phyloP scores from a whole-genome alignment of 2,113 vertebrate genomes.

The Gnathonemus echidnorhynchus region DNA sequence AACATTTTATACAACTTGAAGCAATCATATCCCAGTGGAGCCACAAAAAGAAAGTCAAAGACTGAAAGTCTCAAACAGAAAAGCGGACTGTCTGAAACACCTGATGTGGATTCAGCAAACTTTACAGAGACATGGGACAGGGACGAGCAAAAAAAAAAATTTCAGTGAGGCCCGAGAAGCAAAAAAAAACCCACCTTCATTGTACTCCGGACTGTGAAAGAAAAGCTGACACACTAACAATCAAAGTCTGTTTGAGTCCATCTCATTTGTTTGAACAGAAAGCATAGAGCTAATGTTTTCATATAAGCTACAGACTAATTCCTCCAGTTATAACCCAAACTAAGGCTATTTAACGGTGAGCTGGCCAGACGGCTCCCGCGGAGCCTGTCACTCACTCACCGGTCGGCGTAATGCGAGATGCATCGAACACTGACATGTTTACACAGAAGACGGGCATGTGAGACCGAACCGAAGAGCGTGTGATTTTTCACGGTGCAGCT shows the following conservation, averaged over 20 bases:
- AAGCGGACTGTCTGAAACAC: background rate
- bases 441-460: constrained; percentile 31
- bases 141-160: background rate
- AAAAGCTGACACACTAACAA: background rate
- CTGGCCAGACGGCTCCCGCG: constrained; percentile 35
- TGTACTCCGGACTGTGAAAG: background rate
- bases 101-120: background rate
- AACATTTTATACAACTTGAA: background rate
- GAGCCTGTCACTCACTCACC: constrained; percentile 43
- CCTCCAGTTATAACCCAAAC: constrained; percentile 35
- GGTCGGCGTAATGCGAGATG: constrained; percentile 29
- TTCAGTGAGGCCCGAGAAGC: background rate
- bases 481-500: background rate
- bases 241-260: background rate
- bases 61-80: background rate
- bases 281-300: constrained; percentile 17
- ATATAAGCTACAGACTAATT: constrained; percentile 34
- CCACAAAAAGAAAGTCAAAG: background rate
- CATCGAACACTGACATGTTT: constrained; percentile 47
- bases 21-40: background rate
- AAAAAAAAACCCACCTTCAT: background rate
- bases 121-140: background rate
- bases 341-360: constrained; percentile 50
- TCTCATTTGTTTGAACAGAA: background rate
- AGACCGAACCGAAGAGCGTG: constrained; percentile 29